Conservation (phyloP, 1,140 invertebrate genomes). For the Xylocopa sonorina region DNA sequence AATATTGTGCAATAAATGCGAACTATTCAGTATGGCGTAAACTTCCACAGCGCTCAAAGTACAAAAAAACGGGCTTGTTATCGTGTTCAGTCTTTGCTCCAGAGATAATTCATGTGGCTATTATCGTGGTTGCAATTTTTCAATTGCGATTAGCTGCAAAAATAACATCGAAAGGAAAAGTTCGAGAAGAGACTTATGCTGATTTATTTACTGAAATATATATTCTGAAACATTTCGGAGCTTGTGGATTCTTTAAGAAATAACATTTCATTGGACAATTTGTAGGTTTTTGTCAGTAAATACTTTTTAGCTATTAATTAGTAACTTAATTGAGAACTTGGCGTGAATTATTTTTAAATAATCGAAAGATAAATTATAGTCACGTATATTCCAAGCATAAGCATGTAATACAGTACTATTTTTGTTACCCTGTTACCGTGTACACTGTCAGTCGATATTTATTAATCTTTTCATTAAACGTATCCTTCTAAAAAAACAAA, state of each 20-base stretch:
- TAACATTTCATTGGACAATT: too few relatives aligned
- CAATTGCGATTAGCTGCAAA: background rate
- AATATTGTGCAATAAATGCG: background rate
- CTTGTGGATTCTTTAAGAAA: too few relatives aligned
- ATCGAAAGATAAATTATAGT: too few relatives aligned
- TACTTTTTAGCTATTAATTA: too few relatives aligned
- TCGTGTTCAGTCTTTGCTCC: background rate
- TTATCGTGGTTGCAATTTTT: slow-evolving; percentile 10
- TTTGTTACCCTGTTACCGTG: too few relatives aligned
- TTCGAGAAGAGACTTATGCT: background rate
- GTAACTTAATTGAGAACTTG: too few relatives aligned
- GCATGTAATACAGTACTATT: background rate
- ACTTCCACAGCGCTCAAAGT: slow-evolving; percentile 14
- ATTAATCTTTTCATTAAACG: background rate
- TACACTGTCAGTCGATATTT: background rate
- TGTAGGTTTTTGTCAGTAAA: too few relatives aligned
- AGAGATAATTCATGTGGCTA: slow-evolving; percentile 1
- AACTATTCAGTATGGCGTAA: background rate
- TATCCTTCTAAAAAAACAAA: too few relatives aligned
- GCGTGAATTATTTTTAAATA: too few relatives aligned
- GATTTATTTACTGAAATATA: too few relatives aligned
- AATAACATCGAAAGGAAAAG: background rate
- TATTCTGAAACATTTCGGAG: too few relatives aligned
- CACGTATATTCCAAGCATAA: background rate
- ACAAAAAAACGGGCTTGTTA: slow-evolving; percentile 9